Conservation (phyloP, 2,888 invertebrate species). For the Lithophane ornitopus region DNA sequence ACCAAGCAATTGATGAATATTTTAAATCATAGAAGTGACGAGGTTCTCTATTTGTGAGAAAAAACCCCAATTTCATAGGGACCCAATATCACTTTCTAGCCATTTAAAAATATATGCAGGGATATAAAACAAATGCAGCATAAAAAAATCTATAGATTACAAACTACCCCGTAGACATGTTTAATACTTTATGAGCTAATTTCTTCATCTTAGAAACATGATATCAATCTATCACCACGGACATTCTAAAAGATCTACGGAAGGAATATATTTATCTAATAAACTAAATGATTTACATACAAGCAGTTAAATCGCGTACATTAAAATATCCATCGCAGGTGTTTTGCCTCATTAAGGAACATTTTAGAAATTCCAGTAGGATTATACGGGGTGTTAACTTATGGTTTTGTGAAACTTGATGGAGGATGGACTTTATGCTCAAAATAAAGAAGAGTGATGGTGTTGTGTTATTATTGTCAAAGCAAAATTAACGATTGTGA, state of each 20-base stretch:
- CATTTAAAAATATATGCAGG: too few relatives aligned
- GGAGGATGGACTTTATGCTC: background rate
- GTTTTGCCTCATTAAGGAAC: slow-evolving; percentile 77
- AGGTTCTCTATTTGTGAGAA: too few relatives aligned
- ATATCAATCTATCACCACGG: slow-evolving; percentile 51
- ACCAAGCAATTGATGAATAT: too few relatives aligned
- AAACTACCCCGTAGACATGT: slow-evolving; percentile 19
- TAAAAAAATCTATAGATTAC: background rate
- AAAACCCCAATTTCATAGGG: too few relatives aligned
- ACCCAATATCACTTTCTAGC: too few relatives aligned
- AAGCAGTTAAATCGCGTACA: slow-evolving; percentile 58
- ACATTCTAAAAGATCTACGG: slow-evolving; percentile 25
- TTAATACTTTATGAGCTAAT: slow-evolving; percentile 25
- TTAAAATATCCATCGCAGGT: slow-evolving; percentile 74
- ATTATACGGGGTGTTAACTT: slow-evolving; percentile 53
- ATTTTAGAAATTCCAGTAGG: slow-evolving; percentile 70
- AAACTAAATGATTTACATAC: slow-evolving; percentile 62
- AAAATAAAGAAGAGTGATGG: background rate
- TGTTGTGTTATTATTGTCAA: background rate
- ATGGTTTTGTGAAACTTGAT: background rate
- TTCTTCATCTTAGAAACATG: slow-evolving; percentile 25
- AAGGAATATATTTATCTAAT: slow-evolving; percentile 55
- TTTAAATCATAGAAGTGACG: too few relatives aligned
- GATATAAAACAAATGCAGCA: background rate
- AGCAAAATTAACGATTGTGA: background rate